A percentile compares a stretch with the other conserved stretches of the same genome.
Evolutionary conservation across 2,797 vertebrate species (phyloP).

Genomic region (Onychomys arenicola): DNA sequence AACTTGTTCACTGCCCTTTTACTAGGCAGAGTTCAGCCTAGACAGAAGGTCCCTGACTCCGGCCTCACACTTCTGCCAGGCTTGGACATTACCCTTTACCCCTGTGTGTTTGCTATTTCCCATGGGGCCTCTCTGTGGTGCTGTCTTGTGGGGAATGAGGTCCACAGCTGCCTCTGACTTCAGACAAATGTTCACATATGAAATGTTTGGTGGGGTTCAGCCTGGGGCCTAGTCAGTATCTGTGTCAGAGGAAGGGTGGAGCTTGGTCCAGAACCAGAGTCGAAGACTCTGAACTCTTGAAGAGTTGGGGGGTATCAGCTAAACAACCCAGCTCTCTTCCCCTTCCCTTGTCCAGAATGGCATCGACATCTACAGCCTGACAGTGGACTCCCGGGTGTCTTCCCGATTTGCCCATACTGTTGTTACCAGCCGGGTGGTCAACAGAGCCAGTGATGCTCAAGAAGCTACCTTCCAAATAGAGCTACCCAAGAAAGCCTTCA

Average conservation of each 20-base stretch:
- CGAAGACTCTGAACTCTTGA: not conserved
- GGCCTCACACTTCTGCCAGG: not conserved
- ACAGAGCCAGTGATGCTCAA: slow-evolving; percentile 86
- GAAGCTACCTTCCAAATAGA: slow-evolving; percentile 93
- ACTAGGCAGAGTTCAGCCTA: not conserved
- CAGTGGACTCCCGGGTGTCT: slow-evolving; percentile 92
- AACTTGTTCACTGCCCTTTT: not conserved
- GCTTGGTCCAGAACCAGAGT: not conserved
- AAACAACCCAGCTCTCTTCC: not conserved
- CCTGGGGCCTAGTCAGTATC: not conserved
- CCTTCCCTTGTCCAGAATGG: slow-evolving; percentile 73
- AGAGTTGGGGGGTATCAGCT: not conserved
- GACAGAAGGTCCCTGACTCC: not conserved
- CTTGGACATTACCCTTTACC: not conserved
- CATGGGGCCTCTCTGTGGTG: not conserved
- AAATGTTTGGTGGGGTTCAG: not conserved
- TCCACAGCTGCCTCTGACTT: not conserved
- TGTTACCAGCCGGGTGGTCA: slow-evolving; percentile 93
- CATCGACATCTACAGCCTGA: slow-evolving; percentile 94
- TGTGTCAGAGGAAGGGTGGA: not conserved
- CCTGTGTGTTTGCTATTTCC: not conserved
- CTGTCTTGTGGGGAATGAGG: not conserved
- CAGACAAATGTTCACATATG: not conserved
- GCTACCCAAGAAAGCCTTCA: slow-evolving; percentile 95
- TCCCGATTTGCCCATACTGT: slow-evolving; percentile 93